These are phyloP conservation scores for Rhinichthys klamathensis DNA, from an alignment of 2,113 vertebrate species.

Conservation along the genomic window DNA sequence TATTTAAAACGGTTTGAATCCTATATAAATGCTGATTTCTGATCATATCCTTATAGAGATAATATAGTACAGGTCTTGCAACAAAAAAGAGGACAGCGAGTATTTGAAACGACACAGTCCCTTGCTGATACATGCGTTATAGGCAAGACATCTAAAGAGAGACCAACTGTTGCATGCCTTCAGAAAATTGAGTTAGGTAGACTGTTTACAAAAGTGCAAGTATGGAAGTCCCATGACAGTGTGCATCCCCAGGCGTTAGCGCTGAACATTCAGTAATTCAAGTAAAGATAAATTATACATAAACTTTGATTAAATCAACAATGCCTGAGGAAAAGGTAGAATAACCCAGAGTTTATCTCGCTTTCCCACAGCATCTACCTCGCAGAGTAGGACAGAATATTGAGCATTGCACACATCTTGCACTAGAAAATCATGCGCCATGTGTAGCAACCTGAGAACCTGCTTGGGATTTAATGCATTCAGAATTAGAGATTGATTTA, in stretches of 20 bases:
- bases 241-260: not conserved
- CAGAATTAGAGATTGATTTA: not conserved
- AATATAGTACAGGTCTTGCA: not conserved
- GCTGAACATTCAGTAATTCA: slow-evolving; percentile 10
- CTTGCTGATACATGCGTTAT: not conserved
- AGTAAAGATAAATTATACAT: slow-evolving; percentile 21
- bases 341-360: slow-evolving; percentile 26
- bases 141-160: not conserved
- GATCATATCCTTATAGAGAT: not conserved
- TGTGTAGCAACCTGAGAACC: not conserved
- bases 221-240: slow-evolving; percentile 3
- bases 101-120: not conserved
- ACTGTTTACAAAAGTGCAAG: slow-evolving; percentile 13
- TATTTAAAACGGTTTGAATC: not conserved
- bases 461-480: not conserved
- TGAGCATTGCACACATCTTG: slow-evolving; percentile 8
- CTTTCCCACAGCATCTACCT: slow-evolving; percentile 5
- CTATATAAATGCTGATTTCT: not conserved
- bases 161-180: not conserved
- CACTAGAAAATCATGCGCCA: not conserved
- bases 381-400: not conserved
- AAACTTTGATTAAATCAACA: slow-evolving; percentile 14
- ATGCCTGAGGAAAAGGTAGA: slow-evolving; percentile 6
- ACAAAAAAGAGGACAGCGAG: too few relatives aligned
- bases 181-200: not conserved